Conservation (phyloP, 2,797 vertebrate genomes). For the Tolypeutes matacus region DNA sequence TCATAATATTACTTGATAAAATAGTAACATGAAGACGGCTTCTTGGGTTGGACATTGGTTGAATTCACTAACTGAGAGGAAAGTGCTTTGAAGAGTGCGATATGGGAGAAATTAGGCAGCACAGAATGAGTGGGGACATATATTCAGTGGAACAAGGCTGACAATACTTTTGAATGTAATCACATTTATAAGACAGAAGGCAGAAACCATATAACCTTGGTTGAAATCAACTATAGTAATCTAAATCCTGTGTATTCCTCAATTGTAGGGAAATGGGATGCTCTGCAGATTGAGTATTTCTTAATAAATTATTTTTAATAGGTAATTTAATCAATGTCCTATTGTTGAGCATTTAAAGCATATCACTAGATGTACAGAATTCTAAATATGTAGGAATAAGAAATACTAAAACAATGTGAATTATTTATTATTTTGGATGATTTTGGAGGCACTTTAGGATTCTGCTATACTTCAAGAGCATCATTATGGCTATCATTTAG, state of each 20-base stretch:
- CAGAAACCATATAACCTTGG: not conserved
- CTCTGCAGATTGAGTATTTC: constrained; percentile 50
- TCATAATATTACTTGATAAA: constrained; percentile 34
- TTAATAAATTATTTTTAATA: constrained; percentile 40
- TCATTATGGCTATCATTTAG: not conserved
- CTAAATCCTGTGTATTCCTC: not conserved
- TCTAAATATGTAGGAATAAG: not conserved
- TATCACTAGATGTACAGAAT: constrained; percentile 1
- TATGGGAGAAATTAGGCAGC: not conserved
- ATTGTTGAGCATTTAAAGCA: not conserved
- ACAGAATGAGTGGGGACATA: not conserved
- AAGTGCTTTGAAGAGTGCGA: not conserved
- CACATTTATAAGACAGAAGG: not conserved
- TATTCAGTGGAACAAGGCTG: not conserved
- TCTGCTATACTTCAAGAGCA: not conserved
- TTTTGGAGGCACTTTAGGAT: not conserved
- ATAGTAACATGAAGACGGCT: not conserved
- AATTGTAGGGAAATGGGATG: not conserved
- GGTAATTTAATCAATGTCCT: not conserved
- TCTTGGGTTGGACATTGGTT: not conserved
- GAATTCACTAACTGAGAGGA: not conserved
- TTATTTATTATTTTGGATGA: not conserved
- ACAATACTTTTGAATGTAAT: not conserved
- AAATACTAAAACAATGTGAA: not conserved
- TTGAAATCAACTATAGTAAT: constrained; percentile 14